Evolutionary conservation across 2,888 invertebrate genomes (phyloP).

Genomic region (Flexamia atlantica): DNA sequence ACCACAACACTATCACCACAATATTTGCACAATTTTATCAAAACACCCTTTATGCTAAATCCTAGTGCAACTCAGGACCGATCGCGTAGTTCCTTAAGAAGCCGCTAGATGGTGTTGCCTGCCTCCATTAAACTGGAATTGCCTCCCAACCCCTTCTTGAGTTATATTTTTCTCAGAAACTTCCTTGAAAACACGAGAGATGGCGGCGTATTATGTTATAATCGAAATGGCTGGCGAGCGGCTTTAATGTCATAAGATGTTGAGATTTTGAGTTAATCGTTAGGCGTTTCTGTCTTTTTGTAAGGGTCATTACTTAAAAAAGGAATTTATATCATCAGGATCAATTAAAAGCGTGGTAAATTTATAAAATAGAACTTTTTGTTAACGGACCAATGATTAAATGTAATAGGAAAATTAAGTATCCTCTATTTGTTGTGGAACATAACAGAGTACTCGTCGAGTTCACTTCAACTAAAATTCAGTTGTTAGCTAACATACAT

Average conservation of each 20-base stretch:
- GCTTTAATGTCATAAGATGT: neutral
- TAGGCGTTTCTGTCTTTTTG: no score
- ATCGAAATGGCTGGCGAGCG: neutral
- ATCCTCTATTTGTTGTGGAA: no score
- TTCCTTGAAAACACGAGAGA: constrained; percentile 33
- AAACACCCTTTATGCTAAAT: constrained; percentile 57
- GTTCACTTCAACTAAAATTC: no score
- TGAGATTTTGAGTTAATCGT: neutral
- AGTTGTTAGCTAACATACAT: no score
- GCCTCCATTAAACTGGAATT: constrained; percentile 57
- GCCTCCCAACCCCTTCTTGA: constrained; percentile 37
- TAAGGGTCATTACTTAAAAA: no score
- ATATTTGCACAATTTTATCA: constrained; percentile 41
- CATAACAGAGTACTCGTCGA: no score
- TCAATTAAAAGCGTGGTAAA: no score
- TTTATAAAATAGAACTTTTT: no score
- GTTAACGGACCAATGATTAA: no score
- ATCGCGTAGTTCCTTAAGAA: constrained; percentile 51
- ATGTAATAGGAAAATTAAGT: no score
- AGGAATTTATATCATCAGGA: no score
- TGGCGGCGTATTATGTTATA: constrained; percentile 1
- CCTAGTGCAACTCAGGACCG: constrained; percentile 38
- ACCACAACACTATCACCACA: constrained; percentile 24
- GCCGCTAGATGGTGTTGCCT: constrained; percentile 51
- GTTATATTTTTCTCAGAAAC: constrained; percentile 40